phyloP scores from a whole-genome alignment of 1,140 invertebrate species.

The Leptestheria dahalacensis region DNA sequence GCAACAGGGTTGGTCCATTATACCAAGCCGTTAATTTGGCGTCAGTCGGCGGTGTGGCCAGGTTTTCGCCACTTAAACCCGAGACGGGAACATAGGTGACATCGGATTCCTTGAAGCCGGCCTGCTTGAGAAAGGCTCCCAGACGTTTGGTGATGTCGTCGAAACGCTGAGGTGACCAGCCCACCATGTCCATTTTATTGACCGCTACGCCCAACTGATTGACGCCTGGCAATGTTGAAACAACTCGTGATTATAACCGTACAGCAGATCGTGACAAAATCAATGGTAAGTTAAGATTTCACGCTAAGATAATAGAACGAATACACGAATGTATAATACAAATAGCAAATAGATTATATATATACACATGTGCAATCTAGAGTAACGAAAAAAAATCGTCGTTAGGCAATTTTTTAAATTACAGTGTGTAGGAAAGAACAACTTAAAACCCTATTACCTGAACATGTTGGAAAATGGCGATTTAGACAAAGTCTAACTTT shows the following conservation, averaged over 20 bases:
- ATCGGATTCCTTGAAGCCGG: constrained; percentile 80
- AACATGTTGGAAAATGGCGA: no score
- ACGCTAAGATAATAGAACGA: no score
- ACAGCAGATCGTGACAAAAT: constrained; percentile 6
- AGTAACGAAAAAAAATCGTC: no score
- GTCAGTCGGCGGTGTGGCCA: constrained; percentile 51
- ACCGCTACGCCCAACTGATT: constrained; percentile 69
- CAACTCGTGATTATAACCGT: no score
- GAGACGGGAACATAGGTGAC: constrained; percentile 89
- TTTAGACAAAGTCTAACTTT: no score
- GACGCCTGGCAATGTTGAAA: constrained; percentile 49
- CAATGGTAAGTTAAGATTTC: no score
- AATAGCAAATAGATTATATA: no score
- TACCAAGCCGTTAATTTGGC: constrained; percentile 64
- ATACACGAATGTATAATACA: no score
- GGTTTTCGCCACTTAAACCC: constrained; percentile 85
- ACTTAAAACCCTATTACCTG: no score
- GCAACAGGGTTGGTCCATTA: constrained; percentile 57
- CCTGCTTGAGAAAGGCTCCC: constrained; percentile 77
- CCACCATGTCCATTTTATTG: constrained; percentile 69
- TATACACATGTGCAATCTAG: no score
- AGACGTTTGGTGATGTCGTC: constrained; percentile 74
- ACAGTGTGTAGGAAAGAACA: no score
- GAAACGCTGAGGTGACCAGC: constrained; percentile 66
- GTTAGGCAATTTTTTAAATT: no score